phyloP scores from a whole-genome alignment of 2,113 vertebrate genomes.

The Eurypyga helias region DNA sequence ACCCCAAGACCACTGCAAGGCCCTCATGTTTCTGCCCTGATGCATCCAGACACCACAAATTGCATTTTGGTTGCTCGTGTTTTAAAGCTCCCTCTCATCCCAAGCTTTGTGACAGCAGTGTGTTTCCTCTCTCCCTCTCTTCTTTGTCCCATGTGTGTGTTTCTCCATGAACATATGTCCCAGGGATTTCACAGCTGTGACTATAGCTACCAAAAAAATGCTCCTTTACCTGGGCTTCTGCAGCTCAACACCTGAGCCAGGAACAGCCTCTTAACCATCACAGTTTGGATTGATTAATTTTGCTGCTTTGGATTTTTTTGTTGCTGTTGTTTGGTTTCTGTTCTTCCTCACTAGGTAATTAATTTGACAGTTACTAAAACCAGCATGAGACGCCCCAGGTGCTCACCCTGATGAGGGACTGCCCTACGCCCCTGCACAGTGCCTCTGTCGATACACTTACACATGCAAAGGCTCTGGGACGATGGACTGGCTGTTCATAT shows the following conservation, averaged over 20 bases:
- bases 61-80: background rate
- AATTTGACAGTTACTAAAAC: background rate
- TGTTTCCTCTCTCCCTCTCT: background rate
- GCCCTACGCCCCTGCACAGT: rapidly evolving
- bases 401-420: background rate
- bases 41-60: rapidly evolving
- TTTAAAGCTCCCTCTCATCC: background rate
- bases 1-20: background rate
- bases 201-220: background rate
- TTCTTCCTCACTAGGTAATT: background rate
- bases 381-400: background rate
- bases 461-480: rapidly evolving
- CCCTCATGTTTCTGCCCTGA: background rate
- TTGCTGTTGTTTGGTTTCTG: rapidly evolving
- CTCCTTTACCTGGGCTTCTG: background rate
- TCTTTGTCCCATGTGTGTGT: background rate
- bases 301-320: rapidly evolving
- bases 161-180: background rate
- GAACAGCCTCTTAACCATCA: background rate
- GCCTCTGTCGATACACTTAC: too few relatives aligned
- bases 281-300: background rate
- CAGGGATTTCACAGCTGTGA: background rate
- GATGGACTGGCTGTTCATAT: rapidly evolving
- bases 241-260: background rate
- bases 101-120: background rate